Evolutionary conservation across 1,140 invertebrate genomes (phyloP), one percentile per base, ranked within the genome.

Genomic region (Monochamus saltuarius): DNA sequence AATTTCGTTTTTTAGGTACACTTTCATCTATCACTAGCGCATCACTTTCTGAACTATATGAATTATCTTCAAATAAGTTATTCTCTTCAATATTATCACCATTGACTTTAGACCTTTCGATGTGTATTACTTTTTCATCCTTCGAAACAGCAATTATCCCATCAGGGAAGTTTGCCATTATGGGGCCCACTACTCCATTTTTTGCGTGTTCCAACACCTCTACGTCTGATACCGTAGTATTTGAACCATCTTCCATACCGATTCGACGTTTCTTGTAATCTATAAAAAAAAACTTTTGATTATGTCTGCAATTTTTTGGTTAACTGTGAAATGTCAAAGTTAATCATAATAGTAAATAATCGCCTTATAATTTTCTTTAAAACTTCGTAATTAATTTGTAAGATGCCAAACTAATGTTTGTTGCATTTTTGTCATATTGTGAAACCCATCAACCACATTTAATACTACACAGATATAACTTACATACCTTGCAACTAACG

Each of bases 191-290:
- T 62, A 62, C 66, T 56, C 65, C 68, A 67, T 69, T 68, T 59
- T 56, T 63, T 34, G 61, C 47, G 38, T 60, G 45, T 19, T 65
- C 62, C 7, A 56, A 17, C 17, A 62, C 50, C 43, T 55, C 40
- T 38, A 46, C 42, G 19, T 61, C 65, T 13, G 54, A 63, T 39
- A 62, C 46, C 55, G 57, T 51, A 38, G 57, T 60, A 43, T 71
- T 62, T 56, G 67, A 67, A 66, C 66, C 76, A 75, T 76, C 69
- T 76, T 75, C 76, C 75, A 76, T 77, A 46, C 70, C 75, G 66
- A 69, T 51, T 40, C 63, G 49, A 29, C 35, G 17, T 37, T 61
- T 35, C 49, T 47, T 42, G 37, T n/a, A 36, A 43, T 53, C 52
- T 53, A 38, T 17, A n/a, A 49, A 58, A 53, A 53, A 46, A 46